phyloP scores from a whole-genome alignment of 2,113 vertebrate species.

The Tetrao urogallus region DNA sequence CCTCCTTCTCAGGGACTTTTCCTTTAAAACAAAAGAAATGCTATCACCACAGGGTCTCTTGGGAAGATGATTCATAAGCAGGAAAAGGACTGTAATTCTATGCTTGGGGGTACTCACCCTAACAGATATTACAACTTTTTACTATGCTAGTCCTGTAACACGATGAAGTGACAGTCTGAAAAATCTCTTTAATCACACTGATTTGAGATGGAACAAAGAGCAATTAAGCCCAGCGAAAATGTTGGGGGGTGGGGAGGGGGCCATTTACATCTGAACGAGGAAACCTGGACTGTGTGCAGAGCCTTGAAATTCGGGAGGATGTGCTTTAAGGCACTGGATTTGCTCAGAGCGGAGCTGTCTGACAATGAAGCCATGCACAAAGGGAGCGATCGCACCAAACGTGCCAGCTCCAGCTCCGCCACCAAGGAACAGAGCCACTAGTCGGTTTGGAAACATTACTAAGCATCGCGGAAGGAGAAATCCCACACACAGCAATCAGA shows the following conservation, averaged over 20 bases:
- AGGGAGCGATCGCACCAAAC: background rate
- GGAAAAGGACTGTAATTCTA: constrained; percentile 21
- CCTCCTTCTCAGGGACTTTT: background rate
- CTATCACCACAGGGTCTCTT: background rate
- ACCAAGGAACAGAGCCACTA: rapidly evolving
- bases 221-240: constrained; percentile 1
- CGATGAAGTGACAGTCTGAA: background rate
- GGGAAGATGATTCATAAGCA: constrained; percentile 38
- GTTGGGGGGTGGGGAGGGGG: rapidly evolving
- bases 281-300: background rate
- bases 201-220: constrained; percentile 36
- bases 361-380: background rate
- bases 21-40: constrained; percentile 25
- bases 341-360: background rate
- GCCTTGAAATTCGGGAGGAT: background rate
- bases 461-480: constrained; percentile 22
- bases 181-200: background rate
- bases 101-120: background rate
- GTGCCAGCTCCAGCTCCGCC: background rate
- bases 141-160: background rate
- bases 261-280: background rate
- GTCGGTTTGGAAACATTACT: background rate
- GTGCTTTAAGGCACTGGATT: background rate
- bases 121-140: background rate
- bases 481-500: constrained; percentile 2